Evolutionary conservation across 2,797 vertebrate genomes (phyloP).

Genomic region (Calcarius lapponicus): DNA sequence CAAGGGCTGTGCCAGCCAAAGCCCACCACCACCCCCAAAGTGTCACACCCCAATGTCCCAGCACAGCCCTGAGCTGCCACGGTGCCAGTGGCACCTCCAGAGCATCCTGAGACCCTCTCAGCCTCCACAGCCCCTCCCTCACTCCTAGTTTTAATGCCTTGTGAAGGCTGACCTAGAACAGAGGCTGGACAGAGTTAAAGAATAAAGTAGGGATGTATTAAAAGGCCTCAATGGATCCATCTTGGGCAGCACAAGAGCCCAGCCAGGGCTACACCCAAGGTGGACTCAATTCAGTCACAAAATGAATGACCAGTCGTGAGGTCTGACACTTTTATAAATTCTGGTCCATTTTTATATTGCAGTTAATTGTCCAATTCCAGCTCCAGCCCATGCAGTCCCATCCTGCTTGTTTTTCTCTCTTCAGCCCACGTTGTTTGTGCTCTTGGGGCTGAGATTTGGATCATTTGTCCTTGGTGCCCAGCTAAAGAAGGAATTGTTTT

Average conservation of each 20-base stretch:
- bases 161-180: neutral
- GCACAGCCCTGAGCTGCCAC: no score
- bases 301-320: neutral
- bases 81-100: neutral
- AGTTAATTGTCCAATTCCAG: neutral
- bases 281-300: neutral
- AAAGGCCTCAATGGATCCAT: neutral
- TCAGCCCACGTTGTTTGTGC: neutral
- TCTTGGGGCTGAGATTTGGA: neutral
- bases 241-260: neutral
- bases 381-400: neutral
- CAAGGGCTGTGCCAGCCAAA: neutral
- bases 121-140: neutral
- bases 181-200: neutral
- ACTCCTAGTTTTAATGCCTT: neutral
- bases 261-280: neutral
- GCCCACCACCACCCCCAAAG: neutral
- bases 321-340: neutral
- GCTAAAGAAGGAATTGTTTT: neutral
- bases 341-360: neutral
- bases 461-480: neutral
- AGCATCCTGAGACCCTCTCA: neutral
- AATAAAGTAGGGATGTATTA: neutral
- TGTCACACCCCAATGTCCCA: neutral
- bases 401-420: neutral